These are phyloP conservation scores for Erythrocercus mccallii DNA, from an alignment of 2,113 vertebrate species.

Conservation along the genomic window DNA sequence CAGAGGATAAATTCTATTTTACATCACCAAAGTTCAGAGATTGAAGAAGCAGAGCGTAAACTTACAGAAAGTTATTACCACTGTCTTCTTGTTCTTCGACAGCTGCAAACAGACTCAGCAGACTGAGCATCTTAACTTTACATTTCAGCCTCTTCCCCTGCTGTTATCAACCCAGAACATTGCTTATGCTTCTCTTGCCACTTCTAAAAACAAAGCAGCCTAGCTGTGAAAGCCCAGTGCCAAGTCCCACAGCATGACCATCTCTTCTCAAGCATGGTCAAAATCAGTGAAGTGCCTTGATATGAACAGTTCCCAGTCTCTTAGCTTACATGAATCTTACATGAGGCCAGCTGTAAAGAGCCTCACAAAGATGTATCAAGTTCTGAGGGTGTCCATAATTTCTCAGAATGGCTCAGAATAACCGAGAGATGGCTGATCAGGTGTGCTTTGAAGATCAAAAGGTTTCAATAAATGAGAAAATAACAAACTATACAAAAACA, in stretches of 20 bases:
- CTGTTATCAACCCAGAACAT: not conserved
- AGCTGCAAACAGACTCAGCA: not conserved
- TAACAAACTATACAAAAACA: no score
- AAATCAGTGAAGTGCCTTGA: not conserved
- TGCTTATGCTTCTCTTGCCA: not conserved
- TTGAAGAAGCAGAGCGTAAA: not conserved
- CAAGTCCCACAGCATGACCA: accelerated
- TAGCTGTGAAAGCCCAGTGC: not conserved
- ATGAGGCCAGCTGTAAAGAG: no score
- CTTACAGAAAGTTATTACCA: not conserved
- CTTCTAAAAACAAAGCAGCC: not conserved
- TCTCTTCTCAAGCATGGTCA: not conserved
- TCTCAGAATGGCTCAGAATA: no score
- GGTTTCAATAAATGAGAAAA: no score
- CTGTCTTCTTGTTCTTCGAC: not conserved
- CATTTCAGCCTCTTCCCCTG: not conserved
- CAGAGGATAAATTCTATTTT: not conserved
- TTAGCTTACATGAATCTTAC: not conserved
- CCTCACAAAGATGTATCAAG: no score
- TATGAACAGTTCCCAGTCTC: not conserved
- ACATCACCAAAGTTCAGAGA: not conserved
- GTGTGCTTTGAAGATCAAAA: no score
- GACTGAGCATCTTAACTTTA: not conserved
- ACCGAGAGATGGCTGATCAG: no score
- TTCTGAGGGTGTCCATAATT: no score